Percentiles rank a stretch among this genome's conserved stretches.
Evolutionary conservation across 2,888 invertebrate genomes (phyloP).

Genomic region (Pecten maximus): DNA sequence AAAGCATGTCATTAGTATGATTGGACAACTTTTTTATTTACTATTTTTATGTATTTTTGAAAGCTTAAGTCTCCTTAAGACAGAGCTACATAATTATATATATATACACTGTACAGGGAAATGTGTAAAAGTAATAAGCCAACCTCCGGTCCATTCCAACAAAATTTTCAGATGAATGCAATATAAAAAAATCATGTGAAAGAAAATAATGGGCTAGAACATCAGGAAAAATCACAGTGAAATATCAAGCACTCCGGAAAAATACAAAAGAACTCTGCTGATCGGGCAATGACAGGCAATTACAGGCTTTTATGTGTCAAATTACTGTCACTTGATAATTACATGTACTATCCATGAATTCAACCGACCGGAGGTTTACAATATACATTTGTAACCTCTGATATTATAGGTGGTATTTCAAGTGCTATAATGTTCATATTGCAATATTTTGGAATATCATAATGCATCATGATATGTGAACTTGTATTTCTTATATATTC

Average conservation of each 20-base stretch:
- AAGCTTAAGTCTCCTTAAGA: background rate
- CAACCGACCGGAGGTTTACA: background rate
- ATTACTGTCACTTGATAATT: too few species aligned
- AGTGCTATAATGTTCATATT: background rate
- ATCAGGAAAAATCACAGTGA: too few species aligned
- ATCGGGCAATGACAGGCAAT: too few species aligned
- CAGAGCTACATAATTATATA: background rate
- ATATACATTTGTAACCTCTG: background rate
- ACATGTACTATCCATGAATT: background rate
- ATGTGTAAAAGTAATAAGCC: background rate
- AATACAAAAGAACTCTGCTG: too few species aligned
- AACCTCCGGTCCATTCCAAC: background rate
- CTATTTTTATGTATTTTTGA: conserved; percentile 26
- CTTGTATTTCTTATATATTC: too few species aligned
- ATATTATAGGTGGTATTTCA: background rate
- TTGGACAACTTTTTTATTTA: background rate
- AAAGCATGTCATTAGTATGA: conserved; percentile 2
- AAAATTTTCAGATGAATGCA: too few species aligned
- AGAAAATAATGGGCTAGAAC: too few species aligned
- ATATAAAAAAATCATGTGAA: too few species aligned
- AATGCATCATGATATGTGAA: background rate
- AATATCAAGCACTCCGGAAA: too few species aligned
- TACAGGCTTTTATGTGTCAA: too few species aligned
- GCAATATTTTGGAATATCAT: background rate
- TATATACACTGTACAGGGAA: background rate